Evolutionary conservation across 1,140 invertebrate species (phyloP).

Genomic region (Zeugodacus cucurbitae): DNA sequence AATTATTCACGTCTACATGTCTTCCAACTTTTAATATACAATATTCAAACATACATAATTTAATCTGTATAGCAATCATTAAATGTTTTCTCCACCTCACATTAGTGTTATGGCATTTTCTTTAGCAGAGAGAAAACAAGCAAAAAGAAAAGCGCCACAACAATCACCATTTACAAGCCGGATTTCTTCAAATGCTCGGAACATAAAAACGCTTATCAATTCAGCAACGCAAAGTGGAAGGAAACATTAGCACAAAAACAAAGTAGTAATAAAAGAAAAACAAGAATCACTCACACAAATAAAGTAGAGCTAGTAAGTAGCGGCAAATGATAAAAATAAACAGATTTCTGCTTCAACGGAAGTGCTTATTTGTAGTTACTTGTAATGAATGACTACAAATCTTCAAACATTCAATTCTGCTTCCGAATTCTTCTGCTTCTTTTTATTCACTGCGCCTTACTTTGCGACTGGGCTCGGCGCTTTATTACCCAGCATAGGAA

Average conservation of each 20-base stretch:
- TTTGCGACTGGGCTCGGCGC: background rate
- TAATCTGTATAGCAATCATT: background rate
- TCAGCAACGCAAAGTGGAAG: background rate
- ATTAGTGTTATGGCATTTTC: background rate
- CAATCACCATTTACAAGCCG: background rate
- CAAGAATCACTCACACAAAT: background rate
- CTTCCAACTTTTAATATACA: background rate
- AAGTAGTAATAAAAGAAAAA: background rate
- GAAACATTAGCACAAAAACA: background rate
- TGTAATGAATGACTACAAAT: background rate
- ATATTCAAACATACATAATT: background rate
- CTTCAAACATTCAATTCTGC: slow-evolving; percentile 15
- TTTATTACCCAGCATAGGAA: background rate
- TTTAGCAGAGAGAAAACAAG: background rate
- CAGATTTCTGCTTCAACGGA: background rate
- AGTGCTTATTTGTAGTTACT: slow-evolving; percentile 23
- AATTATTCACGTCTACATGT: background rate
- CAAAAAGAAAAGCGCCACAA: background rate
- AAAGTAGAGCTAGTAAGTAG: background rate
- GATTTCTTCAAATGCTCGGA: background rate
- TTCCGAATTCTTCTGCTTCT: too few relatives aligned
- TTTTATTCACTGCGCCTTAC: background rate
- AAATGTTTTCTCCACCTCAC: background rate
- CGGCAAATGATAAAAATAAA: background rate
- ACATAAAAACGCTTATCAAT: slow-evolving; percentile 3